phyloP scores from a whole-genome alignment of 2,797 vertebrate species.

The Characodon lateralis region DNA sequence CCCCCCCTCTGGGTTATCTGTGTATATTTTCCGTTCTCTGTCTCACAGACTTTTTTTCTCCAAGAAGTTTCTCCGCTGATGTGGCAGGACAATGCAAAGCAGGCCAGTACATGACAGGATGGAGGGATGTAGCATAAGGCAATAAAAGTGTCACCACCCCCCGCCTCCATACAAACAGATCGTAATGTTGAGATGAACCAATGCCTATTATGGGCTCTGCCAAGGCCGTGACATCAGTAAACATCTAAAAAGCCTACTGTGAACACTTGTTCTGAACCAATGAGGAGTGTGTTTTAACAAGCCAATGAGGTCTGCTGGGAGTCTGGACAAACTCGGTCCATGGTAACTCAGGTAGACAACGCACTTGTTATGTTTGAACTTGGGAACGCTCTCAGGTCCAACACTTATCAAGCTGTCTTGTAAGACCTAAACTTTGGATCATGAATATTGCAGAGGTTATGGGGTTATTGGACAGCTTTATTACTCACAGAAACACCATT shows the following conservation, averaged over 20 bases:
- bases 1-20: conserved; percentile 1
- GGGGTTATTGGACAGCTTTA: conserved; percentile 77
- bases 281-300: conserved; percentile 68
- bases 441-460: conserved; percentile 73
- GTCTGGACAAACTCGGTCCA: conserved; percentile 76
- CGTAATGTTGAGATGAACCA: conserved; percentile 77
- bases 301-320: conserved; percentile 48
- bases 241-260: conserved; percentile 48
- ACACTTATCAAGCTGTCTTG: conserved; percentile 72
- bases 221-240: conserved; percentile 70
- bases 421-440: conserved; percentile 72
- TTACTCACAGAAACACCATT: conserved; percentile 73
- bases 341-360: conserved; percentile 73
- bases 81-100: conserved; percentile 48
- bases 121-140: conserved; percentile 40
- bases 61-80: conserved; percentile 36
- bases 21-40: conserved; percentile 21
- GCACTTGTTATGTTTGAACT: conserved; percentile 73
- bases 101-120: conserved; percentile 46
- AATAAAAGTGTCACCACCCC: conserved; percentile 80
- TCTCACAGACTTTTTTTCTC: conserved; percentile 43
- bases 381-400: conserved; percentile 64
- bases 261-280: conserved; percentile 38
- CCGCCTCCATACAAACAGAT: conserved; percentile 71
- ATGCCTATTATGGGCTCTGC: conserved; percentile 80